These are phyloP conservation scores for Opisthograptis luteolata DNA, from an alignment of 2,888 invertebrate species.

Conservation along the genomic window DNA sequence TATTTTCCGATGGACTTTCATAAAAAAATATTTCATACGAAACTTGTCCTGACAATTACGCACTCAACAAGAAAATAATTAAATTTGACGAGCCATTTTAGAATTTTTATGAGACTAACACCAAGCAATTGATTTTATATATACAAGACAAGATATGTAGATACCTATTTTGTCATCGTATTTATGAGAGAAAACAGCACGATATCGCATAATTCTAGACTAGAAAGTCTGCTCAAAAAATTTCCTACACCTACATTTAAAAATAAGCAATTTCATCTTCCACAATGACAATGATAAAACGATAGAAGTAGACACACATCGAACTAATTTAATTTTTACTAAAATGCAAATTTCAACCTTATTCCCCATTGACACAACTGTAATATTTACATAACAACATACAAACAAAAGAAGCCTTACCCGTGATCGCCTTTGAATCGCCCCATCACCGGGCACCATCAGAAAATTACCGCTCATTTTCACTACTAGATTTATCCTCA, in stretches of 20 bases:
- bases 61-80: too few relatives aligned
- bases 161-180: too few relatives aligned
- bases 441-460: slow-evolving; percentile 75
- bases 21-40: too few relatives aligned
- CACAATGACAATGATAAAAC: background rate
- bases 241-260: background rate
- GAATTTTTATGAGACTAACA: too few relatives aligned
- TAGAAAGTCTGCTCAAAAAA: too few relatives aligned
- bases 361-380: slow-evolving; percentile 6
- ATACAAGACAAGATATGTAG: too few relatives aligned
- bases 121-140: too few relatives aligned
- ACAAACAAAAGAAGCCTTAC: slow-evolving; percentile 58
- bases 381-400: slow-evolving; percentile 22
- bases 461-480: slow-evolving; percentile 81
- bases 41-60: too few relatives aligned
- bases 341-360: slow-evolving; percentile 13
- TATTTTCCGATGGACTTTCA: too few relatives aligned
- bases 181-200: too few relatives aligned
- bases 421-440: slow-evolving; percentile 70
- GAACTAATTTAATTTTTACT: slow-evolving; percentile 19
- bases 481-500: slow-evolving; percentile 47
- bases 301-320: background rate
- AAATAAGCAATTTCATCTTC: background rate
- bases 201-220: background rate
- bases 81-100: too few relatives aligned